Evolutionary conservation across 2,797 vertebrate species (phyloP), one percentile per base, ranked within the genome.

Genomic region (Esox masquinongy): DNA sequence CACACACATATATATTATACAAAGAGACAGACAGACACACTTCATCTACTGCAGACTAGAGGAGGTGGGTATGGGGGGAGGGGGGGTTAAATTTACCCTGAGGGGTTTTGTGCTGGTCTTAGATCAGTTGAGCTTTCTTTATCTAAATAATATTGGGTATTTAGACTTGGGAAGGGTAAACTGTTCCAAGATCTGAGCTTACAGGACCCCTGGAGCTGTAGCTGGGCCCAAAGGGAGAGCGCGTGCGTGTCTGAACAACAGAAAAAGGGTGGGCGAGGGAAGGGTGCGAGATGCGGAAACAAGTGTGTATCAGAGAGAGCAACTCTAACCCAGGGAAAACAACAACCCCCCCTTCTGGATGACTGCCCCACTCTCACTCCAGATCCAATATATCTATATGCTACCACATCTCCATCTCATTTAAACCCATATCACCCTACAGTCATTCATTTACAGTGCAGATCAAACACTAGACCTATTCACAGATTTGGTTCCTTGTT

Each of bases 131-230:
- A n/a, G 86, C 83, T 83, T 76, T 83, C 86, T 88, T 88, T 79
- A 86, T 88, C 88, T 87, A 86, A 47, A 47, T 47, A 47, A 47
- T 12, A 86, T 81, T 88, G 88, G 83, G 88, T 82, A 87, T 88
- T 81, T 87, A 86, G 83, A 26, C 12, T 71, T 47, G n/a, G 88
- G 83, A 83, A 89, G 89, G 89, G 89, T 90, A 92, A 93, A 91
- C 90, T 89, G 88, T 85, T 91, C 88, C 91, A 83, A 92, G 88
- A 90, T 91, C 89, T 91, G 84, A 88, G 88, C 90, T 92, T 89
- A 80, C 88, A 91, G 91, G 90, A 87, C 89, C 89, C 90, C 90
- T 91, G 88, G 92, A 91, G 89, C 90, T 87, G 89, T 78, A 85
- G 86, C 84, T 83, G 82, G 84, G 79, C 86, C 92, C 78, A 49